Conservation (phyloP, 2,113 vertebrate genomes). For the Boleophthalmus pectinirostris region DNA sequence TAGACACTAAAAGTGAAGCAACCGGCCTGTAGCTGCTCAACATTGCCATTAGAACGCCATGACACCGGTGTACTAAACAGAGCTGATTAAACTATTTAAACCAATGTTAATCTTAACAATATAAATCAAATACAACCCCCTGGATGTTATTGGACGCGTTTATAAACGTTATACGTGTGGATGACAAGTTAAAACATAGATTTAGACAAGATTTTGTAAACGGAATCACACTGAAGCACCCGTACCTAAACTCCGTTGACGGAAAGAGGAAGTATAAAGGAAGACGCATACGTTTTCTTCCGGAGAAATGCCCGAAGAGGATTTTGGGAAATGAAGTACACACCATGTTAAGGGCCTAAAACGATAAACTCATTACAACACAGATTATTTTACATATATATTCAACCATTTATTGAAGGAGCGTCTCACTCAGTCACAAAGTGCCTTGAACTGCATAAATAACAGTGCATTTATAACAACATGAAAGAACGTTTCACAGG, state of each 20-base stretch:
- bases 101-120: slow-evolving; percentile 22
- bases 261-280: slow-evolving; percentile 75
- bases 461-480: no score
- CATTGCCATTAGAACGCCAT: slow-evolving; percentile 38
- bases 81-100: not conserved
- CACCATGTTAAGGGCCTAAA: no score
- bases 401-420: no score
- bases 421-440: no score
- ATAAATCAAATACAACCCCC: rapidly evolving
- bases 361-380: no score
- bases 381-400: no score
- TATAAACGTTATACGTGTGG: slow-evolving; percentile 8
- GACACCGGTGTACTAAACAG: slow-evolving; percentile 21
- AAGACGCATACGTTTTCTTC: slow-evolving; percentile 70
- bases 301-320: slow-evolving; percentile 55
- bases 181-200: slow-evolving; percentile 61
- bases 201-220: slow-evolving; percentile 58
- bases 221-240: not conserved
- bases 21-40: slow-evolving; percentile 33
- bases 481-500: no score
- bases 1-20: not conserved
- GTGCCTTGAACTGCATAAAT: no score
- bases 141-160: not conserved
- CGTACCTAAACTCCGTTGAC: slow-evolving; percentile 79
- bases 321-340: slow-evolving; percentile 55